Conservation (phyloP, 1,140 invertebrate genomes). For the Atta cephalotes region DNA sequence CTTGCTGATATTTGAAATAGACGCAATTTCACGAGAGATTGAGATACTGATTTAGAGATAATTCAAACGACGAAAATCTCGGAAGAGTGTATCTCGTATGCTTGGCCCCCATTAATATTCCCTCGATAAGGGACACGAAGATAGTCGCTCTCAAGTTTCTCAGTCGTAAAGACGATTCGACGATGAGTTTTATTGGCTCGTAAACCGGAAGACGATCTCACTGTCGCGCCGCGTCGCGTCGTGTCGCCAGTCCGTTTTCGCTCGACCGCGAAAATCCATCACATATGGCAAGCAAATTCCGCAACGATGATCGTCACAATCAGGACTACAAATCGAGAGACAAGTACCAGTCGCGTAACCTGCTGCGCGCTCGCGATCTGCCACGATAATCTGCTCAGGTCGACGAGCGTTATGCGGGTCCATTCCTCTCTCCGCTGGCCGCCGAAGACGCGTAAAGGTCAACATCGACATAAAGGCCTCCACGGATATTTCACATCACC, state of each 20-base stretch:
- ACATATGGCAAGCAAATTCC: slow-evolving; percentile 4
- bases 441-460: slow-evolving; percentile 71
- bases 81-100: not conserved
- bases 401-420: slow-evolving; percentile 50
- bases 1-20: slow-evolving; percentile 34
- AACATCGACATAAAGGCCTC: slow-evolving; percentile 71
- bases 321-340: not conserved
- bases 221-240: not conserved
- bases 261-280: slow-evolving; percentile 40
- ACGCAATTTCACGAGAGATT: not conserved
- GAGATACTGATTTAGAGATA: slow-evolving; percentile 30
- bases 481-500: slow-evolving; percentile 68
- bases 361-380: slow-evolving; percentile 40
- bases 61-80: slow-evolving; percentile 59
- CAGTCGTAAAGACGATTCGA: slow-evolving; percentile 48
- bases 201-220: slow-evolving; percentile 43
- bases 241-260: not conserved
- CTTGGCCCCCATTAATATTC: slow-evolving; percentile 40
- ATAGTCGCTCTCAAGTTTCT: slow-evolving; percentile 20
- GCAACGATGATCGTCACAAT: not conserved
- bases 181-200: slow-evolving; percentile 42
- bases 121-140: slow-evolving; percentile 22
- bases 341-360: slow-evolving; percentile 25
- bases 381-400: slow-evolving; percentile 41
- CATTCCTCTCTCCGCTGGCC: slow-evolving; percentile 42